phyloP scores from a whole-genome alignment of 2,797 vertebrate genomes.

The Neomorphus geoffroyi region DNA sequence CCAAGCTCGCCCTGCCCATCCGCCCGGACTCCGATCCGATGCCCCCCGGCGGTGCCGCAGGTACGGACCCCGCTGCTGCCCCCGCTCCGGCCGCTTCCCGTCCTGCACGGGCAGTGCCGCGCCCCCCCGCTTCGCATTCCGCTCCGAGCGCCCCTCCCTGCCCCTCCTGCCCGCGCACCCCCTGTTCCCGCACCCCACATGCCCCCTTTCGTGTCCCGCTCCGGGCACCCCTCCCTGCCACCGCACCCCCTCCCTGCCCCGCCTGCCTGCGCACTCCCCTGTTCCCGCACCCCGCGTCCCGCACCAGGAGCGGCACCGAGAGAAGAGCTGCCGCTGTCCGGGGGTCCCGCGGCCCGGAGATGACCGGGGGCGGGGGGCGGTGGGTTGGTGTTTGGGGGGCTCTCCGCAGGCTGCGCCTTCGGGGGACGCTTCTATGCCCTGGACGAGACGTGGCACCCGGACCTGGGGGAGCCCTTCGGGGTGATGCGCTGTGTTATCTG shows the following conservation, averaged over 20 bases:
- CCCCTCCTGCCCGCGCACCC: no score
- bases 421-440: slow-evolving; percentile 89
- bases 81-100: background rate
- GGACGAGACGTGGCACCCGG: slow-evolving; percentile 95
- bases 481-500: slow-evolving; percentile 95
- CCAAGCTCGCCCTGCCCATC: slow-evolving; percentile 89
- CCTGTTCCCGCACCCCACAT: background rate
- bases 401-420: slow-evolving; percentile 88
- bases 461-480: slow-evolving; percentile 94
- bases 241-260: no score
- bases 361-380: background rate
- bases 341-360: background rate
- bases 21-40: slow-evolving; percentile 89
- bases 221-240: no score
- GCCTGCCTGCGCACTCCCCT: no score
- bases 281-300: no score
- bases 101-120: background rate
- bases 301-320: no score
- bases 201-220: background rate
- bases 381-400: background rate
- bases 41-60: slow-evolving; percentile 86
- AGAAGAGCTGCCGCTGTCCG: no score
- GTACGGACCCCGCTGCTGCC: slow-evolving; percentile 68
- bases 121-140: background rate
- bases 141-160: background rate